Evolutionary conservation across 2,888 invertebrate species (phyloP).

Genomic region (Glyphotaelius pellucidus): DNA sequence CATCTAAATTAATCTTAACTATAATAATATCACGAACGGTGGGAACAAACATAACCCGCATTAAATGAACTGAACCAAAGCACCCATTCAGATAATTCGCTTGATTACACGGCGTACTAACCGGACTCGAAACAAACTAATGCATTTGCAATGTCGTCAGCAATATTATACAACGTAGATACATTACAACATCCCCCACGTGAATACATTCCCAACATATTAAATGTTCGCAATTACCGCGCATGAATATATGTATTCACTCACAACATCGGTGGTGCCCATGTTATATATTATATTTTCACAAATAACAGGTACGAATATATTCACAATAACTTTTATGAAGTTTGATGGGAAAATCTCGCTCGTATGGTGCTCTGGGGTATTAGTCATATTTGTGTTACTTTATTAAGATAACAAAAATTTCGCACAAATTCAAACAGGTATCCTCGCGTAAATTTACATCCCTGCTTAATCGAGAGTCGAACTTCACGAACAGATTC

Average conservation of each 20-base stretch:
- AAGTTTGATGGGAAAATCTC: neutral
- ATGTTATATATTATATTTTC: neutral
- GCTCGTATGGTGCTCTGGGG: neutral
- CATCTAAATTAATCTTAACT: neutral
- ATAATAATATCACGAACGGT: neutral
- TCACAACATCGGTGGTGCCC: neutral
- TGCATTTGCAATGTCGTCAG: slow-evolving; percentile 18
- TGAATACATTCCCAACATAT: neutral
- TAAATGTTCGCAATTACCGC: neutral
- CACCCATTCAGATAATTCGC: slow-evolving; percentile 23
- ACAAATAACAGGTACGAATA: neutral
- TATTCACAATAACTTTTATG: neutral
- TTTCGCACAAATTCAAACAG: neutral
- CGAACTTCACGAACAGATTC: neutral
- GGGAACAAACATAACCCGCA: neutral
- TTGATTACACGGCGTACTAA: neutral
- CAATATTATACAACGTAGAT: neutral
- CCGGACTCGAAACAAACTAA: slow-evolving; percentile 3
- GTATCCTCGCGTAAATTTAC: neutral
- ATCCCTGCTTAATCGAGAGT: neutral
- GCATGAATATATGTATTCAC: neutral
- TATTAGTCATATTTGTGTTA: neutral
- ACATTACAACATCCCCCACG: neutral
- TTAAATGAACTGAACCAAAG: neutral
- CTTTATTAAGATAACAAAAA: neutral